Evolutionary conservation across 2,888 invertebrate species (phyloP).

Genomic region (Thera obeliscata): DNA sequence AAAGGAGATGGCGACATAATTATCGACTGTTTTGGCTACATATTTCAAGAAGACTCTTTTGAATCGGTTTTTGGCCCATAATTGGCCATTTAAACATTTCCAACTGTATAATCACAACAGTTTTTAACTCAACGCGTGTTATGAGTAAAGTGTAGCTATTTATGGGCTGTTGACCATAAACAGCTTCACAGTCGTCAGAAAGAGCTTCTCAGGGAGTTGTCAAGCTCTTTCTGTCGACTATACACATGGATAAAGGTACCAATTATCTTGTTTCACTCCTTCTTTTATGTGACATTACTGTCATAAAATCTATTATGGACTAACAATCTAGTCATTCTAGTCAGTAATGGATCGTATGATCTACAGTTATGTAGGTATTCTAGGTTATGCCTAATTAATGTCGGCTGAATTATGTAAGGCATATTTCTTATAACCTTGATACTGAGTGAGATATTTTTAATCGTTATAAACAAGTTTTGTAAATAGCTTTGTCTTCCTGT

Average conservation of each 20-base stretch:
- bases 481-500: slow-evolving; percentile 48
- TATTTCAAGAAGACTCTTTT: too few species aligned
- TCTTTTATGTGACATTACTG: slow-evolving; percentile 66
- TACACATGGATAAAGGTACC: slow-evolving; percentile 46
- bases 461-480: slow-evolving; percentile 53
- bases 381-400: slow-evolving; percentile 68
- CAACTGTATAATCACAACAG: not conserved
- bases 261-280: slow-evolving; percentile 58
- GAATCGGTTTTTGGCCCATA: not conserved
- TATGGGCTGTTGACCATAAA: not conserved
- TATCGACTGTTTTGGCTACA: too few species aligned
- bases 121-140: not conserved
- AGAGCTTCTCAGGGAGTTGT: slow-evolving; percentile 1
- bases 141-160: not conserved
- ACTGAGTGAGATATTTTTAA: slow-evolving; percentile 70
- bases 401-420: slow-evolving; percentile 47
- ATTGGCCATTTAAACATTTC: not conserved
- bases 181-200: not conserved
- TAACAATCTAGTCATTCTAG: slow-evolving; percentile 50
- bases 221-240: slow-evolving; percentile 7
- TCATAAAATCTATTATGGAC: slow-evolving; percentile 61
- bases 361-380: slow-evolving; percentile 41
- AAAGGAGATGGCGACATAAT: too few species aligned
- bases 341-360: slow-evolving; percentile 38
- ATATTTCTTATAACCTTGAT: slow-evolving; percentile 65